A percentile compares a stretch with the other conserved stretches of the same genome.
Evolutionary conservation across 2,888 invertebrate genomes (phyloP).

Genomic region (Melanchra persicariae): DNA sequence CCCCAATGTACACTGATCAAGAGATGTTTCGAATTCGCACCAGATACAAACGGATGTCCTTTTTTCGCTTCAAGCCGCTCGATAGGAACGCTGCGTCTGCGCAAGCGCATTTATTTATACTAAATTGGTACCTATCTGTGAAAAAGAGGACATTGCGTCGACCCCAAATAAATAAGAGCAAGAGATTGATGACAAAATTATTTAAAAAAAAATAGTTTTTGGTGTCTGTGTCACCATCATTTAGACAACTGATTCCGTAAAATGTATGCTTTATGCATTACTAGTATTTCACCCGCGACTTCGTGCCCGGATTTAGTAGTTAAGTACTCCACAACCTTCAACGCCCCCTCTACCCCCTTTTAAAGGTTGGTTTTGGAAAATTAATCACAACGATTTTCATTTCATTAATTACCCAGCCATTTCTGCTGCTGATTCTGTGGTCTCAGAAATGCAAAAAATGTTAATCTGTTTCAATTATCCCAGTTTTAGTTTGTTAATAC

Average conservation of each 20-base stretch:
- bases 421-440: too few relatives aligned
- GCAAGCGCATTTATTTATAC: not conserved
- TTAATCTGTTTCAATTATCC: too few relatives aligned
- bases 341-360: too few relatives aligned
- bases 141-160: not conserved
- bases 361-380: too few relatives aligned
- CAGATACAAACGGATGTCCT: conserved; percentile 20
- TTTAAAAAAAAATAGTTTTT: not conserved
- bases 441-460: too few relatives aligned
- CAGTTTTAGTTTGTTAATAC: too few relatives aligned
- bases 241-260: not conserved
- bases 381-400: too few relatives aligned
- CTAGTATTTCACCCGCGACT: too few relatives aligned
- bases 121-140: not conserved
- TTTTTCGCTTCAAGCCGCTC: not conserved
- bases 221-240: not conserved
- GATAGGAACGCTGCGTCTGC: not conserved
- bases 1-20: conserved; percentile 34
- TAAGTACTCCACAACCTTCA: too few relatives aligned
- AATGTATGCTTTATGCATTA: not conserved
- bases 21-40: conserved; percentile 18
- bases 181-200: not conserved
- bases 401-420: too few relatives aligned
- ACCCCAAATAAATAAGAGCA: not conserved
- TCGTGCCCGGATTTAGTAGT: too few relatives aligned